Conservation (phyloP, 2,113 vertebrate genomes). For the Oreochromis tanganicae region DNA sequence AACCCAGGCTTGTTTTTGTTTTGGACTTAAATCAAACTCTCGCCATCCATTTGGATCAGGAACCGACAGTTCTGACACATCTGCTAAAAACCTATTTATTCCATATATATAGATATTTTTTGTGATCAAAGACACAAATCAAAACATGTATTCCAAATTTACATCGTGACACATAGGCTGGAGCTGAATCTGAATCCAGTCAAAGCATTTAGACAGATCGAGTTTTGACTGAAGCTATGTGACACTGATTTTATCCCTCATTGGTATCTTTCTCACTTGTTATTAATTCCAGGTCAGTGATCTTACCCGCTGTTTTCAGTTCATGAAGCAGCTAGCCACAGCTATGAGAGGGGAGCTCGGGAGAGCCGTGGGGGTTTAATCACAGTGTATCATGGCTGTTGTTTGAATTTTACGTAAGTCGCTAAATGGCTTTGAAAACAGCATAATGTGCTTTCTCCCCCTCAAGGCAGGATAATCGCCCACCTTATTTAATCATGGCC, state of each 20-base stretch:
- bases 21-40: conserved; percentile 19
- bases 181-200: conserved; percentile 13
- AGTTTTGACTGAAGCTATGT: conserved; percentile 50
- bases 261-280: conserved; percentile 58
- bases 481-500: conserved; percentile 74
- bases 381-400: conserved; percentile 71
- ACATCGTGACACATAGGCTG: conserved; percentile 1
- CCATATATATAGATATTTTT: neutral
- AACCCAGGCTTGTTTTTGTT: conserved; percentile 2
- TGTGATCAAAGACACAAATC: conserved; percentile 23
- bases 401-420: conserved; percentile 65
- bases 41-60: neutral
- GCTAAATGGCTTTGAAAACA: conserved; percentile 75
- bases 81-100: neutral
- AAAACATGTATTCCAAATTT: conserved; percentile 19
- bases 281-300: conserved; percentile 70
- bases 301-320: conserved; percentile 39
- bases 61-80: neutral
- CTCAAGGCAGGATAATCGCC: conserved; percentile 66
- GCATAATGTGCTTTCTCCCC: conserved; percentile 66
- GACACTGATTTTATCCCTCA: conserved; percentile 62
- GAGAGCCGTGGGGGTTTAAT: conserved; percentile 57
- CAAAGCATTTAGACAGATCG: conserved; percentile 31
- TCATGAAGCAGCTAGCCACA: conserved; percentile 19
- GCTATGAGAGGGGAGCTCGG: conserved; percentile 20